Conservation (phyloP, 2,797 vertebrate species). For the Chelonia mydas region DNA sequence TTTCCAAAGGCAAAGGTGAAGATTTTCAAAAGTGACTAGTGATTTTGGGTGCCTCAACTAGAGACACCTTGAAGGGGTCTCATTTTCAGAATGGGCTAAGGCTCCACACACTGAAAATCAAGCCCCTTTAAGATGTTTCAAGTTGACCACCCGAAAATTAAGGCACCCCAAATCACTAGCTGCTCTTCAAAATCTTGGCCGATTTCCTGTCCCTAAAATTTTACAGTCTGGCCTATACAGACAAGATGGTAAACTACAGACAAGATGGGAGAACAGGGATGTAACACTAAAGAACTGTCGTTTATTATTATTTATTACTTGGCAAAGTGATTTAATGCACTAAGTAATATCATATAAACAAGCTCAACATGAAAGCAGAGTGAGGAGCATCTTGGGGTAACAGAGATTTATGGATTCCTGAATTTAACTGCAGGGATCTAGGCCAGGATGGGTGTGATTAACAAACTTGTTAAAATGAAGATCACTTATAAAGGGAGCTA, state of each 20-base stretch:
- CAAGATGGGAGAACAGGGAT: slow-evolving; percentile 5
- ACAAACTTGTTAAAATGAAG: background rate
- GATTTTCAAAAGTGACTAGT: background rate
- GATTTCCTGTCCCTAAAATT: background rate
- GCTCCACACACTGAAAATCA: background rate
- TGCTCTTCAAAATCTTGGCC: background rate
- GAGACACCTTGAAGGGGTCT: background rate
- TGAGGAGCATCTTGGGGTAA: slow-evolving; percentile 9
- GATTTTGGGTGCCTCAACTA: background rate
- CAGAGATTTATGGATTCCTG: slow-evolving; percentile 42
- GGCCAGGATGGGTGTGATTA: background rate
- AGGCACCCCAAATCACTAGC: background rate
- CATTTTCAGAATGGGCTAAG: background rate
- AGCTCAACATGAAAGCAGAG: slow-evolving; percentile 51
- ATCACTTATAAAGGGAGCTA: background rate
- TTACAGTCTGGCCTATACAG: background rate
- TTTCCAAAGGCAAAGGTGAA: background rate
- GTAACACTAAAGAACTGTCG: slow-evolving; percentile 9
- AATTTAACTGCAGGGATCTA: slow-evolving; percentile 42
- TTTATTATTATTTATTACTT: slow-evolving; percentile 49
- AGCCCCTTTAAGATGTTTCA: background rate
- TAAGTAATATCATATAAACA: slow-evolving; percentile 59
- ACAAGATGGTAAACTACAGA: too few species aligned
- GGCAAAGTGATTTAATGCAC: slow-evolving; percentile 16
- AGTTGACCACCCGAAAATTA: background rate